Evolutionary conservation across 2,797 vertebrate genomes (phyloP).

Genomic region (Peromyscus nudipes): DNA sequence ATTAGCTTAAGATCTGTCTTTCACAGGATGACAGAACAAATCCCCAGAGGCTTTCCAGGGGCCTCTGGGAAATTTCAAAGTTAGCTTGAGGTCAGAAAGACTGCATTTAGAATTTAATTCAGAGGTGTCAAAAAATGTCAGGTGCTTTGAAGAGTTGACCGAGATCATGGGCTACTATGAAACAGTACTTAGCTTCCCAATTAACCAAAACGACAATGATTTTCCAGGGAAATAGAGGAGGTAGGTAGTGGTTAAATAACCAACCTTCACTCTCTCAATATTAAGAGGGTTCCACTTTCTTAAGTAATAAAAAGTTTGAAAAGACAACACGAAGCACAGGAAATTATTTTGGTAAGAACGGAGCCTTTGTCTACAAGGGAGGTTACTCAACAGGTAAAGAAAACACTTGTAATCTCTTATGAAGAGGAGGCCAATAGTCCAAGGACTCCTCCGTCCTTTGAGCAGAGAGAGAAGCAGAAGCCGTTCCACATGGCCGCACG

Average conservation of each 20-base stretch:
- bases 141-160: neutral
- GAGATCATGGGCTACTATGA: neutral
- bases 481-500: neutral
- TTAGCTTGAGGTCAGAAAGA: neutral
- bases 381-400: neutral
- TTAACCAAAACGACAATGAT: neutral
- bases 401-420: neutral
- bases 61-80: neutral
- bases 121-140: neutral
- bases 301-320: conserved; percentile 13
- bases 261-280: neutral
- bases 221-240: neutral
- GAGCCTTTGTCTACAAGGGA: neutral
- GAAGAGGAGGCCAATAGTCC: neutral
- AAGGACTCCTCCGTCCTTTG: neutral
- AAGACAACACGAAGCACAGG: neutral
- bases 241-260: neutral
- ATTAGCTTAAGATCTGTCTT: neutral
- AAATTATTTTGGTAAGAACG: neutral
- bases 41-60: neutral
- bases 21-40: neutral
- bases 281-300: neutral
- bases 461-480: neutral
- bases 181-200: neutral
- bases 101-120: neutral